Conservation (phyloP, 92 coral and sea anemone species). For the Porites divaricata region DNA sequence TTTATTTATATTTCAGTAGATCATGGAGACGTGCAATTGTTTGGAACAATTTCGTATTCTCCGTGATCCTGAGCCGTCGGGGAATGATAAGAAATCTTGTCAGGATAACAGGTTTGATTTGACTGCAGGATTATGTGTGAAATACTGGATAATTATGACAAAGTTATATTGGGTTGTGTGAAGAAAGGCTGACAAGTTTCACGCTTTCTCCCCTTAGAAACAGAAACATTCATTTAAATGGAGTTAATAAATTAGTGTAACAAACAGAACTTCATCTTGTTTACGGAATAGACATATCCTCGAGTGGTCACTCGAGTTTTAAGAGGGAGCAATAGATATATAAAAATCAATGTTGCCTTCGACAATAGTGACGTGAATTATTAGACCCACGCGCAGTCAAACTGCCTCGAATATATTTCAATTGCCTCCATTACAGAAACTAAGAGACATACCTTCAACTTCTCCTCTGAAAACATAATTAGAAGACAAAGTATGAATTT, state of each 20-base stretch:
- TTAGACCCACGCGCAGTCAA: background rate
- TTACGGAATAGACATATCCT: background rate
- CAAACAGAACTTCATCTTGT: background rate
- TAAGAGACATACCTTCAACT: conserved; percentile 22
- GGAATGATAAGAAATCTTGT: background rate
- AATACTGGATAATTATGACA: background rate
- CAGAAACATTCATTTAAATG: background rate
- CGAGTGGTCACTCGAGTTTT: background rate
- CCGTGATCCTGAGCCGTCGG: background rate
- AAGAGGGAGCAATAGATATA: background rate
- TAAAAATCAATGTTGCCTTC: background rate
- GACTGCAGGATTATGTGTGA: background rate
- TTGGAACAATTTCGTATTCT: background rate
- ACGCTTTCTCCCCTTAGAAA: background rate
- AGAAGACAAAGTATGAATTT: conserved; percentile 44
- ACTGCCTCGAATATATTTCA: background rate
- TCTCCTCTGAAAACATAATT: conserved; percentile 66
- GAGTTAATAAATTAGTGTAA: background rate
- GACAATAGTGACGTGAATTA: background rate
- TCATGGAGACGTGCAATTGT: background rate
- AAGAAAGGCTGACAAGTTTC: background rate
- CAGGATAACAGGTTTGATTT: background rate
- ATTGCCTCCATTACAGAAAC: too few relatives aligned
- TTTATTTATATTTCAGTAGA: background rate
- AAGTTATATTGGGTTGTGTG: background rate